Conservation (phyloP, 1,140 invertebrate genomes). For the Eupristina koningsbergeri region DNA sequence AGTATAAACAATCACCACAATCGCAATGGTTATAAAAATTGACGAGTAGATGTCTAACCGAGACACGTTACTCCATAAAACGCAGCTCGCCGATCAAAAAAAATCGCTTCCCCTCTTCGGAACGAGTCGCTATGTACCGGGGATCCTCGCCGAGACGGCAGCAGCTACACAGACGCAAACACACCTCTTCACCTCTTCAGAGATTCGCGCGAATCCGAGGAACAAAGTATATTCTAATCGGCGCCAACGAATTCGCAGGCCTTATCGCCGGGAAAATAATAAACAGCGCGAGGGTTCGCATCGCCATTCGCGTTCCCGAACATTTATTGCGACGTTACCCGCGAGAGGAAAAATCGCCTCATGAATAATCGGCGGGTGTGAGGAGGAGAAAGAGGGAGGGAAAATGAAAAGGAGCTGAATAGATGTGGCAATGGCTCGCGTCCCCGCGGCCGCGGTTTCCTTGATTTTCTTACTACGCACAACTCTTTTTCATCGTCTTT, state of each 20-base stretch:
- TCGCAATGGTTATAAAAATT: not conserved
- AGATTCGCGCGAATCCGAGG: not conserved
- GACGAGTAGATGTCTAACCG: not conserved
- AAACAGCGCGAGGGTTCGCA: not conserved
- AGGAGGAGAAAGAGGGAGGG: not conserved
- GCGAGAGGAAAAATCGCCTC: conserved; percentile 27
- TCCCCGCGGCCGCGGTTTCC: conserved; percentile 26
- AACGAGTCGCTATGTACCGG: not conserved
- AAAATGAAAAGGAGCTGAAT: conserved; percentile 22
- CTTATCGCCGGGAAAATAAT: not conserved
- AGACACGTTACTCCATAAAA: not conserved
- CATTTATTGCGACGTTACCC: not conserved
- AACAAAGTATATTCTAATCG: conserved; percentile 16
- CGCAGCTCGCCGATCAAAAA: not conserved
- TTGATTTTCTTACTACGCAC: conserved; percentile 43
- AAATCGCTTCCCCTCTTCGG: not conserved
- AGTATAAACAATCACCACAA: not conserved
- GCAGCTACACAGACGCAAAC: not conserved
- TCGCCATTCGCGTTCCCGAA: not conserved
- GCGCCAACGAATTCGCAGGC: not conserved
- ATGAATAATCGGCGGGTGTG: not conserved
- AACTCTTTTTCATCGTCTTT: conserved; percentile 46
- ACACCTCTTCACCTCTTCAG: not conserved
- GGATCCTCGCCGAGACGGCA: not conserved
- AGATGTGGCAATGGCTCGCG: conserved; percentile 34